Conservation (phyloP, 2,888 invertebrate species). For the Lasioglossum malachurum region DNA sequence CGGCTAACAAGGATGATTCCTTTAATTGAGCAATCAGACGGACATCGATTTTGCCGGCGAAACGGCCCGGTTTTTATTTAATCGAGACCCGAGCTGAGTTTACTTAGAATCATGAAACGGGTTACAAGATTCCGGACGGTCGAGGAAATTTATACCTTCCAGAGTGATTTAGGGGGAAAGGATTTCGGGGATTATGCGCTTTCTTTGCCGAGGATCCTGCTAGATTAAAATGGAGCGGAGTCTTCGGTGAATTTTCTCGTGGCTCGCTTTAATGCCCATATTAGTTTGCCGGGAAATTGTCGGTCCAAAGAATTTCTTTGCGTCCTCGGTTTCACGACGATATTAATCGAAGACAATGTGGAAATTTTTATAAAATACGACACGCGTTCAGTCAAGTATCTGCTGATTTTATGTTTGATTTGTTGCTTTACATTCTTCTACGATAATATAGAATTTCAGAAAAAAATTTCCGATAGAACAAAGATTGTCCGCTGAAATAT, state of each 20-base stretch:
- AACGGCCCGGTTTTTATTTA: background rate
- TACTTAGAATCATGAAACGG: background rate
- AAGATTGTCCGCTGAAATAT: background rate
- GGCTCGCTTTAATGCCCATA: background rate
- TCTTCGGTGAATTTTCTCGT: background rate
- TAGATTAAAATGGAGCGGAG: background rate
- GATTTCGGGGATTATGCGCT: constrained; percentile 3
- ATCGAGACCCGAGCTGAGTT: background rate
- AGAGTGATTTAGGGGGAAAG: background rate
- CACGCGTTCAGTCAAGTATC: background rate
- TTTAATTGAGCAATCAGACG: constrained; percentile 21
- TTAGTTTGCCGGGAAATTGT: background rate
- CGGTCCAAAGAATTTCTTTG: background rate
- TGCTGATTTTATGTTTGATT: background rate
- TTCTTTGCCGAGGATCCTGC: background rate
- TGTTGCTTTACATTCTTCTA: background rate
- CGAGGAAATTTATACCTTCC: background rate
- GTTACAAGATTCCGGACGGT: background rate
- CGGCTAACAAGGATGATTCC: constrained; percentile 29
- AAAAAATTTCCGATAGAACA: background rate
- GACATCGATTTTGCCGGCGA: constrained; percentile 17
- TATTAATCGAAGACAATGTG: background rate
- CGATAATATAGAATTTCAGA: background rate
- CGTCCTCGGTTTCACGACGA: background rate
- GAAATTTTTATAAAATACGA: background rate